Evolutionary conservation across 92 coral and sea anemone species (phyloP).

Genomic region (Phymanthus crucifer): DNA sequence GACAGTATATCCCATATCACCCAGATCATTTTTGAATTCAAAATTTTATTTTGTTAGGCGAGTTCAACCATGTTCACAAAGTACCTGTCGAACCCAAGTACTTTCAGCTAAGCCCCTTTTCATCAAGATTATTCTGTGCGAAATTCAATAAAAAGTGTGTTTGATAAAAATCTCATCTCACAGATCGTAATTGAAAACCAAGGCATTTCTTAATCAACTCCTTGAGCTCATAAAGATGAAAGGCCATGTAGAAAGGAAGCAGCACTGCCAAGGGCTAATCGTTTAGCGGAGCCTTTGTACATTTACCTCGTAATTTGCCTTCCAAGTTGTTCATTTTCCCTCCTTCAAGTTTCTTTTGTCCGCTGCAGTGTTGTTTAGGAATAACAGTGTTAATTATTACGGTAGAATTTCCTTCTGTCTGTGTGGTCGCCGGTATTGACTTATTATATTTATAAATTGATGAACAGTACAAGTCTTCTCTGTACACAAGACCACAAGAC

Average conservation of each 20-base stretch:
- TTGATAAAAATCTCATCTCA: background rate
- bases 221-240: background rate
- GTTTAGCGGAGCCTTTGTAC: background rate
- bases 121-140: background rate
- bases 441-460: background rate
- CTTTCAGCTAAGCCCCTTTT: background rate
- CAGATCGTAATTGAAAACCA: slow-evolving; percentile 1
- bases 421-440: background rate
- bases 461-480: background rate
- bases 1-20: too few relatives aligned
- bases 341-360: background rate
- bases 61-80: background rate
- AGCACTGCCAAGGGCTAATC: background rate
- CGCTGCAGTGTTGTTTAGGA: background rate
- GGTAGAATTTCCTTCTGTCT: background rate
- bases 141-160: background rate
- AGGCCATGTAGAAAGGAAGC: background rate
- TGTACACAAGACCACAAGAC: background rate
- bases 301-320: background rate
- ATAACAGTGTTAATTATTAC: background rate
- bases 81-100: background rate
- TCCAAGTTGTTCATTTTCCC: background rate
- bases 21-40: background rate
- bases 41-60: background rate
- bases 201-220: background rate